Base-by-base conservation (phyloP, 2,113 vertebrate genomes). In the Emberiza fucata region DNA sequence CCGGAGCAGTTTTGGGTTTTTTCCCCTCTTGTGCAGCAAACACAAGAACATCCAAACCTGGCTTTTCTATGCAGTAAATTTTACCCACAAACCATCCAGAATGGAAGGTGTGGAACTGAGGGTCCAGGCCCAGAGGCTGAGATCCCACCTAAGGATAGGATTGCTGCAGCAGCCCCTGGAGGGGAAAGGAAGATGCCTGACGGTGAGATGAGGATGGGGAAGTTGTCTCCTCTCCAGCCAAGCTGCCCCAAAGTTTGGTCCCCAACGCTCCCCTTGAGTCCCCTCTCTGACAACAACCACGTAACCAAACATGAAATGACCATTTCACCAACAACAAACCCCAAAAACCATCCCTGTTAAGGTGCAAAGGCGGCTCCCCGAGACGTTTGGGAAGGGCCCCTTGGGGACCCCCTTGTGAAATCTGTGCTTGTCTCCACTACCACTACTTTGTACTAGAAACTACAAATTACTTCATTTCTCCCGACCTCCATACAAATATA, bases 351-450 rank as follows among this genome's bases (percentile, higher is more conserved):
- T 63, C 88, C 94, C 92, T 61, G 72, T 60, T 96, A 96, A 96
- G 95, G 94, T 96, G 96, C 91, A 96, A 97, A 92, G n/a, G 59
- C 4, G 31, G 84, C 86, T 96, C 92, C 96, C 93, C 94, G 85
- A 96, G 93, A 94, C 14, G 0, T 81, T 54, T 86, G 80, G 89
- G 77, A 90, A 80, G 57, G 95, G 93, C 33, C 86, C 93, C 53
- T 64, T 37, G 0, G 22, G 88, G 84, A 64, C 29, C 71, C 87
- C 66, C 73, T 81, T 75, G 81, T 80, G 90, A 97, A 96, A 94
- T 81, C 94, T 97, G 96, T 97, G 96, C 94, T 96, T 96, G 81
- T 96, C 90, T 94, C 90, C 95, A 92, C 93, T 94, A 97, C 31
- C 50, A 60, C 90, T 97, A 93, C 86, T 92, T 76, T 57, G 53